Evolutionary conservation across 2,113 vertebrate species (phyloP), one percentile per base, ranked within the genome.

Genomic region (Tachysurus fulvidraco): DNA sequence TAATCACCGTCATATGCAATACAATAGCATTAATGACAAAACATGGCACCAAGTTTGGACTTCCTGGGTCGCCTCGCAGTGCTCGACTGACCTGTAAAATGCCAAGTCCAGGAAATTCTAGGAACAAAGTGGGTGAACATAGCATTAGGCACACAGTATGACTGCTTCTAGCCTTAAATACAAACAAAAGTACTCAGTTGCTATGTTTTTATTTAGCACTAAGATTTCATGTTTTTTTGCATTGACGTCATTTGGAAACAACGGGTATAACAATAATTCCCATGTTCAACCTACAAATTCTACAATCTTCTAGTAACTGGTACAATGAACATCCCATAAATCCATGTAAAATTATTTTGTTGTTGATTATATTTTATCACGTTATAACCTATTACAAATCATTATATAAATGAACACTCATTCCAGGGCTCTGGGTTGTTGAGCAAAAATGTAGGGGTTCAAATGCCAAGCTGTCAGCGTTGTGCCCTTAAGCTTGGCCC

Each of bases 41-140:
- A 10, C 36, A 23, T 44, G 36, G 36, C 36, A 46, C 69, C 62
- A 89, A 67, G 83, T 84, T 80, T 55, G 57, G 44, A 44, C 80
- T 73, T 60, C 50, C 36, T 16, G 59, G 77, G 69, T 76, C 64
- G 46, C 76, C 46, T 81, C 44, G 19, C 25, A 60, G 44, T 65
- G 62, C 64, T 55, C 65, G 54, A 62, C 69, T 59, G 54, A 50
- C 74, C 28, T 28, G 50, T 57, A 55, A 19, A 41, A 28, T 17
- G 44, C 5, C 54, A 41, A 54, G 52, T 28, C n/a, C 1, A 77
- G 59, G 71, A 86, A 88, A 41, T 81, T 44, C 50, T 4, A 83
- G 50, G 23, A 83, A 52, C 23, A 52, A 77, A 14, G 73, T 77
- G 30, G 13, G 23, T 52, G 44, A 25, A 76, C 12, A 52, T n/a